Evolutionary conservation across 1,140 invertebrate species (phyloP).

Genomic region (Schlechtendalia chinensis): DNA sequence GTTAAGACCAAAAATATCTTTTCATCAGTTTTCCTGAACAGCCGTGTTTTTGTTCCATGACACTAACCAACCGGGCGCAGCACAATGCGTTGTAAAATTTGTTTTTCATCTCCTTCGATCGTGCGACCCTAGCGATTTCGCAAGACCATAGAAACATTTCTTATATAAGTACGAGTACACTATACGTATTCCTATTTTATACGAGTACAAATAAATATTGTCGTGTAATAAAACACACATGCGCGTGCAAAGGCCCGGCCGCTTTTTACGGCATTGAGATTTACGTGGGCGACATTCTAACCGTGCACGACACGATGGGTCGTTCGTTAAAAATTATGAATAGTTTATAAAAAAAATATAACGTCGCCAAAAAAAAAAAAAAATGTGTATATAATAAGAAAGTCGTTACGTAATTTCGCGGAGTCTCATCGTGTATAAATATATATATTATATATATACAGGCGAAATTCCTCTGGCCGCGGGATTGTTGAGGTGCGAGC

Average conservation of each 20-base stretch:
- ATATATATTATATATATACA: background rate
- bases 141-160: no score
- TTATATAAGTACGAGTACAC: no score
- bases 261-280: background rate
- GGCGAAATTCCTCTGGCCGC: background rate
- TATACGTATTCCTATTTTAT: no score
- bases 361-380: background rate
- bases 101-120: no score
- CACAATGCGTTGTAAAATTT: no score
- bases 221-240: no score
- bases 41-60: no score
- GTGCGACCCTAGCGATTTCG: no score
- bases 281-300: slow-evolving; percentile 10
- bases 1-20: no score
- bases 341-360: background rate
- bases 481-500: background rate
- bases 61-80: no score
- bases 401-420: background rate
- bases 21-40: no score
- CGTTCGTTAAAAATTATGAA: background rate
- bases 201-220: background rate
- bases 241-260: no score
- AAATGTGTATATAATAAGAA: background rate
- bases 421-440: background rate
- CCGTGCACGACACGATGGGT: background rate